Evolutionary conservation across 92 coral and sea anemone genomes (phyloP).

Genomic region (Zoanthus solanderi): DNA sequence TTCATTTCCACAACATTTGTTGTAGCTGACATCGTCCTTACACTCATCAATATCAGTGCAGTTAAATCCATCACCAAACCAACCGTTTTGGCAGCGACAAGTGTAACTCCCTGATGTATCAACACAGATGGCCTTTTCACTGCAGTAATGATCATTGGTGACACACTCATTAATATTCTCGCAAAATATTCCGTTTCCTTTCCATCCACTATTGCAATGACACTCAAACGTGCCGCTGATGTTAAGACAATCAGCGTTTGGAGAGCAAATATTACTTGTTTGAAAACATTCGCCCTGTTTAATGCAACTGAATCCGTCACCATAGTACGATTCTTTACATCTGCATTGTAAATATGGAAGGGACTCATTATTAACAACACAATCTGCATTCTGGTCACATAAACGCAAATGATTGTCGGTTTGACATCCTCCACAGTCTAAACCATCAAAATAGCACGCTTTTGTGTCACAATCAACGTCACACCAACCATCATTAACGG

Average conservation of each 20-base stretch:
- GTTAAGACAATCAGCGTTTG: constrained; percentile 56
- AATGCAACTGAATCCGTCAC: constrained; percentile 69
- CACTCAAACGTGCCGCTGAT: constrained; percentile 70
- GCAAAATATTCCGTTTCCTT: constrained; percentile 73
- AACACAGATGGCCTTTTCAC: constrained; percentile 53
- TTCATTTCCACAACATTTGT: constrained; percentile 65
- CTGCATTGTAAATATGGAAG: constrained; percentile 61
- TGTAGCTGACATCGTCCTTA: constrained; percentile 4
- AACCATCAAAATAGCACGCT: constrained; percentile 67
- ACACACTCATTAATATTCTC: constrained; percentile 71
- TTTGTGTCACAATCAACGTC: constrained; percentile 62
- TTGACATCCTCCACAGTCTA: constrained; percentile 75
- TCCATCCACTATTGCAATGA: constrained; percentile 66
- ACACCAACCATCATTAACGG: constrained; percentile 66
- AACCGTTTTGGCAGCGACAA: constrained; percentile 63
- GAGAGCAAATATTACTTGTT: constrained; percentile 59
- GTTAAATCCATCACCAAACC: constrained; percentile 60
- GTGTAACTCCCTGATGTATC: constrained; percentile 57
- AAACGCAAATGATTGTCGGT: constrained; percentile 53
- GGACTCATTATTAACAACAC: constrained; percentile 44
- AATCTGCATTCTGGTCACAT: constrained; percentile 67
- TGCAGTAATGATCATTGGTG: constrained; percentile 51
- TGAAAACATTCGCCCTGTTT: constrained; percentile 68
- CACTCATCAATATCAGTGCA: constrained; percentile 71
- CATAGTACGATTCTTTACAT: constrained; percentile 65